Evolutionary conservation across 2,888 invertebrate species (phyloP).

Genomic region (Pristionchus japonicus): DNA sequence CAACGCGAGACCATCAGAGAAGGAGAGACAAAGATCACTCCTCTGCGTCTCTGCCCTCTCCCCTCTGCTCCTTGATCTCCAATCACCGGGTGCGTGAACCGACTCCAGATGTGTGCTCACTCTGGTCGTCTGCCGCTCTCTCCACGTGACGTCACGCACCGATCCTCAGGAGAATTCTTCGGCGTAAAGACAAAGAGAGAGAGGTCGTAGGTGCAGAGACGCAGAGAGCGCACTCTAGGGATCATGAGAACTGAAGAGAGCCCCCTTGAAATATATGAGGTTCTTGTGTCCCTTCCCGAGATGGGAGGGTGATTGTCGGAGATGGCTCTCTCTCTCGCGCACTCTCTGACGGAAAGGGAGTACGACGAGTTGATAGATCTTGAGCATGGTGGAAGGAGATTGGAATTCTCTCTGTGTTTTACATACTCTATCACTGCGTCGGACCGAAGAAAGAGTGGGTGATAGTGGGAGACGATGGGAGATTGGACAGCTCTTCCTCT

Average conservation of each 20-base stretch:
- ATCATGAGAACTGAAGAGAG: background rate
- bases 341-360: too few species aligned
- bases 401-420: background rate
- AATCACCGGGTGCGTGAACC: background rate
- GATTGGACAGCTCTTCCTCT: background rate
- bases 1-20: background rate
- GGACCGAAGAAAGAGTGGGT: too few species aligned
- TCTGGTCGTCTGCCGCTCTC: slow-evolving; percentile 25
- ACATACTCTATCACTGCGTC: too few species aligned
- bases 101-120: background rate
- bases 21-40: background rate
- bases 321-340: too few species aligned
- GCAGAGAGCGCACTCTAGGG: background rate
- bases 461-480: too few species aligned
- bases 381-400: background rate
- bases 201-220: background rate
- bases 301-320: background rate
- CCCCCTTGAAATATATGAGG: slow-evolving; percentile 35
- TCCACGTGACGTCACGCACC: background rate
- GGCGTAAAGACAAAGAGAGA: background rate
- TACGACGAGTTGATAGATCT: too few species aligned
- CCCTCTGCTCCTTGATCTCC: background rate
- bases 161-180: background rate
- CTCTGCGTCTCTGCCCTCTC: slow-evolving; percentile 24
- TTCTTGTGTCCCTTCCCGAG: background rate